These are phyloP conservation scores for Magallana angulata DNA, from an alignment of 1,140 invertebrate species.

Conservation along the genomic window DNA sequence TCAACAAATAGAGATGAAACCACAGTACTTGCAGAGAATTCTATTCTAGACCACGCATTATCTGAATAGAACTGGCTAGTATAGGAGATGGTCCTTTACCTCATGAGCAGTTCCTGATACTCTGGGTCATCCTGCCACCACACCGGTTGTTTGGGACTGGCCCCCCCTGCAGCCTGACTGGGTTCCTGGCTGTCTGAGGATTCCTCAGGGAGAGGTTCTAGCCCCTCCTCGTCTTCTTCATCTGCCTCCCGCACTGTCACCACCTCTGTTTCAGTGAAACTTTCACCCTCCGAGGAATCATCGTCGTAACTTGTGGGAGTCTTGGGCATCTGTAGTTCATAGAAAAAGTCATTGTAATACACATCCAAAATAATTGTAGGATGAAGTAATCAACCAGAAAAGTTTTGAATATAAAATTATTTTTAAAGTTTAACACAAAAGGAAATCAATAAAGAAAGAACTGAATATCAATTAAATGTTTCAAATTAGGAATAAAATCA, in stretches of 20 bases:
- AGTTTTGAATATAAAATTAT: no score
- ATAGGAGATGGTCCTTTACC: constrained; percentile 44
- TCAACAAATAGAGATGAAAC: no score
- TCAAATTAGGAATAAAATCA: no score
- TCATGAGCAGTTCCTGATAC: constrained; percentile 63
- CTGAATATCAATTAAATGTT: no score
- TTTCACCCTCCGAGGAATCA: neutral
- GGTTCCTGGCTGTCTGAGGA: neutral
- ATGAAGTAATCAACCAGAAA: no score
- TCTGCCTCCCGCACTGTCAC: neutral
- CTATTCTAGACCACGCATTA: no score
- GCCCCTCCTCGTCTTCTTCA: neutral
- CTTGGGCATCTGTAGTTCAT: neutral
- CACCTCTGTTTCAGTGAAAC: neutral
- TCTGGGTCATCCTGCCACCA: constrained; percentile 56
- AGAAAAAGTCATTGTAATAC: neutral
- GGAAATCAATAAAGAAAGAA: no score
- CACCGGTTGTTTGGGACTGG: neutral
- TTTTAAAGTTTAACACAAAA: no score
- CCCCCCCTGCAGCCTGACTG: neutral
- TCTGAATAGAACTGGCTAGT: neutral
- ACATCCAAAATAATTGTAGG: no score
- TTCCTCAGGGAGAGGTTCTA: constrained; percentile 1
- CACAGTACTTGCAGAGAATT: no score
- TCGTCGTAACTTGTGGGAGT: neutral